Percentiles rank a stretch among this genome's conserved stretches.
These are phyloP conservation scores for Eidolon dupreanum DNA, from an alignment of 2,797 vertebrate genomes.

Conservation along the genomic window DNA sequence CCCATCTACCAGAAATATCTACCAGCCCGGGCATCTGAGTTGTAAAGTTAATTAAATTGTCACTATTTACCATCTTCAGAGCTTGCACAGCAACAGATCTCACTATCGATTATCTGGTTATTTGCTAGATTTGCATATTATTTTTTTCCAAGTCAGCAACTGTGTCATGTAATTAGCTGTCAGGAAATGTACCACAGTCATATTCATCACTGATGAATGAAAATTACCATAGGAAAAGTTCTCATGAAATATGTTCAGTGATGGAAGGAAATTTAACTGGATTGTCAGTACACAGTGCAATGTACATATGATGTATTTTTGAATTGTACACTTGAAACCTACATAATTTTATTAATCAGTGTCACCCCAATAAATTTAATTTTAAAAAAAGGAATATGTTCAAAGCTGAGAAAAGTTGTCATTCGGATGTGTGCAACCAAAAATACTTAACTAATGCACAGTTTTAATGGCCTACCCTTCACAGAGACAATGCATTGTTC, in stretches of 20 bases:
- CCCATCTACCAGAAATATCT: neutral
- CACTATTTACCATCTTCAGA: neutral
- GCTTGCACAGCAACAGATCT: neutral
- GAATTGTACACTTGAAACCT: no score
- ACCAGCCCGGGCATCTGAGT: neutral
- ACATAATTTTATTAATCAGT: no score
- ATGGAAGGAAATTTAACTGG: no score
- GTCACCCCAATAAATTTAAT: no score
- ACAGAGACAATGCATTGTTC: neutral
- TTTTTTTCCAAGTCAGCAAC: neutral
- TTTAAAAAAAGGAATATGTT: neutral
- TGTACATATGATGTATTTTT: no score
- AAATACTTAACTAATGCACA: neutral
- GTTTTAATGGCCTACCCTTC: conserved; percentile 57
- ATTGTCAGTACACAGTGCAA: no score
- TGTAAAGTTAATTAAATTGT: neutral
- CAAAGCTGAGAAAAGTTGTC: neutral
- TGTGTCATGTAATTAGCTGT: neutral
- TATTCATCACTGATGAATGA: neutral
- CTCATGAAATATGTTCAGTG: neutral
- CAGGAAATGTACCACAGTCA: neutral
- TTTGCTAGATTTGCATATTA: neutral
- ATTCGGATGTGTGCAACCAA: conserved; percentile 10
- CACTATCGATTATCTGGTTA: neutral
- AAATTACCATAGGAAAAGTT: neutral